Base-by-base conservation (phyloP, 2,113 vertebrate species). In the Albula glossodonta region DNA sequence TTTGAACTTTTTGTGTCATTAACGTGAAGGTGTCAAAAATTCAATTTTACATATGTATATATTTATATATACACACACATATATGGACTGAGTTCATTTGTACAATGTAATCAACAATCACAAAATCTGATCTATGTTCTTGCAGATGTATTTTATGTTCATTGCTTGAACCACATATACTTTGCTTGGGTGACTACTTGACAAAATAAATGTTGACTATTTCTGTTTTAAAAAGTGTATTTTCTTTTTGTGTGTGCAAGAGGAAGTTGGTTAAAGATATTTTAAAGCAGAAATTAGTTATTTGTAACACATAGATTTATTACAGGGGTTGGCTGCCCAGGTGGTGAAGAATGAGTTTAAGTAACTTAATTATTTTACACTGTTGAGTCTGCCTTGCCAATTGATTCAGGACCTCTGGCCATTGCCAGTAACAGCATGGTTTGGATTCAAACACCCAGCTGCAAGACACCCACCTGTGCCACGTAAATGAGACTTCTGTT, bases 151-250 rank as follows among this genome's bases (percentile, higher is more conserved):
- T 13, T 85, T 49, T 63, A 48, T 66, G 84, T 63, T 81, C 78
- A 80, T 51, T 63, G 78, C 53, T 85, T 48, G 11, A 81, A 80
- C 50, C 80, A 12, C 56, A 85, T 56, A 5, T 63, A 56, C 19
- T 80, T 80, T 49, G 19, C 80, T 80, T 81, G 56, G 78, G 56
- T 49, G 49, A 31, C 25, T 41, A 60, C 78, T 31, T 80, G 17
- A 22, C 19, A 51, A 51, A 85, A 85, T 85, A 85, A 85, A 85
- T 63, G 52, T 85, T 53, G 41, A 80, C 31, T 57, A 25, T 53
- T 85, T 85, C 31, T 13, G 52, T 85, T 80, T 85, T 79, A 60
- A 79, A 41, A 50, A 51, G 49, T 70, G 82, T 83, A 70, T 8
- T 83, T 74, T 70, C 50, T 70, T 74, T 63, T 3, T 15, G 12